Conservation (phyloP, 2,888 invertebrate genomes). For the Apamea monoglypha region DNA sequence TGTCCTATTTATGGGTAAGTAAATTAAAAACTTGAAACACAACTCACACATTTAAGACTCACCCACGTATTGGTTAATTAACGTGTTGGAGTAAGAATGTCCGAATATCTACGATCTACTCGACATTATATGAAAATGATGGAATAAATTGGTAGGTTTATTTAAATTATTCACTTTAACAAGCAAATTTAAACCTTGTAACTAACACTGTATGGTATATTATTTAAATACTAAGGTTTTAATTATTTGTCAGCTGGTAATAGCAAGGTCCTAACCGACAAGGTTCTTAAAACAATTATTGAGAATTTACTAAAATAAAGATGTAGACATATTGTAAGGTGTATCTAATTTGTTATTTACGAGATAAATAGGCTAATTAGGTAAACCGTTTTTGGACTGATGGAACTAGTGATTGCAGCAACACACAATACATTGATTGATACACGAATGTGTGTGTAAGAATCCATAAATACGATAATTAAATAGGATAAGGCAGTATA, state of each 20-base stretch:
- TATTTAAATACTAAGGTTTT: background rate
- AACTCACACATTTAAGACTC: no score
- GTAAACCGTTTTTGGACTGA: no score
- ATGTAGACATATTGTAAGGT: background rate
- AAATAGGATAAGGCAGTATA: no score
- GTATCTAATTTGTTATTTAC: background rate
- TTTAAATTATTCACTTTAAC: background rate
- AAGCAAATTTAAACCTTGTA: background rate
- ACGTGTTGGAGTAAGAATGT: slow-evolving; percentile 3
- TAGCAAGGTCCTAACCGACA: slow-evolving; percentile 1
- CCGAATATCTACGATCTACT: background rate
- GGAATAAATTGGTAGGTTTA: background rate
- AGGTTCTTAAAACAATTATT: background rate
- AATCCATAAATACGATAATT: no score
- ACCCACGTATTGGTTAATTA: background rate
- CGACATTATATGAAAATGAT: background rate
- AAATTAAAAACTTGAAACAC: background rate
- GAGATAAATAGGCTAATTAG: background rate
- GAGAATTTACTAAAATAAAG: background rate
- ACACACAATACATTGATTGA: no score
- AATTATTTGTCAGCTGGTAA: background rate
- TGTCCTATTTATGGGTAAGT: no score
- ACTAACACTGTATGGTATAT: background rate
- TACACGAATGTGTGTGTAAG: no score
- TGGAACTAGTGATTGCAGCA: no score